phyloP scores from a whole-genome alignment of 2,797 vertebrate species.

The Tenualosa ilisha region DNA sequence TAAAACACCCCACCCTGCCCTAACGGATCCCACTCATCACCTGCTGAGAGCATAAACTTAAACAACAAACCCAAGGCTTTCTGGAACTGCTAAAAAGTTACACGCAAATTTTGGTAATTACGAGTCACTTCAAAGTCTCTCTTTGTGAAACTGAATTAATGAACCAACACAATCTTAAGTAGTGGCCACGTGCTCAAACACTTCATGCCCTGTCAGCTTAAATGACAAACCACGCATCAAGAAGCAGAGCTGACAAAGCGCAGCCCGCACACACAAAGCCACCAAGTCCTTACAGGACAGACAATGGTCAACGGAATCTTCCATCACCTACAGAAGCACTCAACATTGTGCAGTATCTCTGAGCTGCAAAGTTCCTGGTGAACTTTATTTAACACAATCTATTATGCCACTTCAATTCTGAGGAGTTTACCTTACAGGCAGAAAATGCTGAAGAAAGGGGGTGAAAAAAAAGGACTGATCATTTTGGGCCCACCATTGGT shows the following conservation, averaged over 20 bases:
- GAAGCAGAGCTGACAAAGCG: neutral
- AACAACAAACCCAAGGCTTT: neutral
- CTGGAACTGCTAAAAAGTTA: neutral
- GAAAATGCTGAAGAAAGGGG: neutral
- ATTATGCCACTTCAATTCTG: neutral
- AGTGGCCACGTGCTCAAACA: neutral
- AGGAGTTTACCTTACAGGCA: neutral
- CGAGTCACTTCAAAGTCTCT: neutral
- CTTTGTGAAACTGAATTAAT: neutral
- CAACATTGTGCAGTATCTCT: neutral
- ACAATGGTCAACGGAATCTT: neutral
- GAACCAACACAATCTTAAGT: neutral
- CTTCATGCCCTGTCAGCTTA: neutral
- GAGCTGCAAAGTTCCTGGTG: neutral
- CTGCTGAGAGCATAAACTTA: neutral
- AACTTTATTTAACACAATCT: neutral
- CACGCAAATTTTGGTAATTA: neutral
- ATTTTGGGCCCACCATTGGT: neutral
- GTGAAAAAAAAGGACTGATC: neutral
- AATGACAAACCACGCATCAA: neutral
- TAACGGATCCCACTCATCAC: neutral
- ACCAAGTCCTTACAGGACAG: neutral
- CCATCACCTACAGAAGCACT: neutral
- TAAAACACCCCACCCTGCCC: neutral
- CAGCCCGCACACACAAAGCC: neutral